phyloP scores from a whole-genome alignment of 1,140 invertebrate genomes.

The Drosophila melanica region DNA sequence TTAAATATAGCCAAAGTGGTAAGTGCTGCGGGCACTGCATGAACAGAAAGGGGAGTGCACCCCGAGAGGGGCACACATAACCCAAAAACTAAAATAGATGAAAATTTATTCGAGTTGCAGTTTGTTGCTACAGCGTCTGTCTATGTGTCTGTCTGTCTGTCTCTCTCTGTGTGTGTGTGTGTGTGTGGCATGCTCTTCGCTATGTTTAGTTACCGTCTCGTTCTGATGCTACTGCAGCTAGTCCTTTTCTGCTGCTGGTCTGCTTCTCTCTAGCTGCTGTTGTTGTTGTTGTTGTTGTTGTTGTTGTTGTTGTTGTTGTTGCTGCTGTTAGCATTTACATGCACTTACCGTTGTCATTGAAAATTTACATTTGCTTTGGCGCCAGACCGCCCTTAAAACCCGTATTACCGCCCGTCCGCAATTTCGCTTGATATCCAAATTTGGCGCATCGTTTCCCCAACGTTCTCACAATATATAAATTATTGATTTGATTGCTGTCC shows the following conservation, averaged over 20 bases:
- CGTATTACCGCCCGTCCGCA: conserved; percentile 6
- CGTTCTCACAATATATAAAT: conserved; percentile 77
- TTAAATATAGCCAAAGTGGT: conserved; percentile 71
- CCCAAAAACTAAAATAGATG: conserved; percentile 77
- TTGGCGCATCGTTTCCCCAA: conserved; percentile 52
- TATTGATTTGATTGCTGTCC: conserved; percentile 78
- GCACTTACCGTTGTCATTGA: conserved; percentile 80
- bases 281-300: conserved; percentile 28
- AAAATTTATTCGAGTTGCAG: conserved; percentile 73
- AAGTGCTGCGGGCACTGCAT: conserved; percentile 54
- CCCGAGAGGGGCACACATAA: conserved; percentile 30
- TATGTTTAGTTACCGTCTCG: conserved; percentile 26
- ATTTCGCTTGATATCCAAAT: conserved; percentile 26
- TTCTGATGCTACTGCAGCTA: neutral
- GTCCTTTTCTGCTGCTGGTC: conserved; percentile 1
- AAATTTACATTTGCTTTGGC: conserved; percentile 72
- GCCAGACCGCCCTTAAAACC: neutral
- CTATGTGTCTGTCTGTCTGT: neutral
- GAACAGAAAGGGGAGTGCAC: neutral
- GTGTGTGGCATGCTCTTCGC: conserved; percentile 35
- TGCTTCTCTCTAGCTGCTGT: neutral
- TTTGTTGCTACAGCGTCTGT: neutral
- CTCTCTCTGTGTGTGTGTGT: conserved; percentile 15
- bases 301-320: conserved; percentile 30
- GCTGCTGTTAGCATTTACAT: conserved; percentile 74